Percentiles rank a stretch among this genome's conserved stretches.
These are phyloP conservation scores for Lordiphosa clarofinis DNA, from an alignment of 1,140 invertebrate species.

Conservation along the genomic window DNA sequence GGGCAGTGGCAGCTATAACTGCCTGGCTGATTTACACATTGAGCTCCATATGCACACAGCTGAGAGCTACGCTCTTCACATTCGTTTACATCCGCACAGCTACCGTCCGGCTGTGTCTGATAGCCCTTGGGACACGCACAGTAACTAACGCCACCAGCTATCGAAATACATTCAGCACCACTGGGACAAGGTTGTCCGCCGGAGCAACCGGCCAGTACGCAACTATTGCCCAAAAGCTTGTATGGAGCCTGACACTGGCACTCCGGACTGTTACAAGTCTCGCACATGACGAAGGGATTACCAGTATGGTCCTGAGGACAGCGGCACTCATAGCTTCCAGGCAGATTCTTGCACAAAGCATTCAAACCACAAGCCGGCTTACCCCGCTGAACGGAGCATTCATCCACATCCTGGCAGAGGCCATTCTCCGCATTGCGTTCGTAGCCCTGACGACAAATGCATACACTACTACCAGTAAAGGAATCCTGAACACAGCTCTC, in stretches of 20 bases:
- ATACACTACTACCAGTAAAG: slow-evolving; percentile 87
- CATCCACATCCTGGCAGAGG: slow-evolving; percentile 92
- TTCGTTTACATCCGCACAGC: slow-evolving; percentile 91
- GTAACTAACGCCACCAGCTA: slow-evolving; percentile 93
- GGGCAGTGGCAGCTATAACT: slow-evolving; percentile 91
- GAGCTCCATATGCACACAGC: slow-evolving; percentile 91
- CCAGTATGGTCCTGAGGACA: slow-evolving; percentile 92
- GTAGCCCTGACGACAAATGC: slow-evolving; percentile 92
- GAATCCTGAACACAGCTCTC: slow-evolving; percentile 92
- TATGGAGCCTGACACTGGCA: slow-evolving; percentile 93
- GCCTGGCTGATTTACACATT: slow-evolving; percentile 90
- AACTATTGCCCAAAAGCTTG: slow-evolving; percentile 89
- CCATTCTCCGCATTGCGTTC: slow-evolving; percentile 86
- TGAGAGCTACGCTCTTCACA: slow-evolving; percentile 86
- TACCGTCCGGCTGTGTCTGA: slow-evolving; percentile 86
- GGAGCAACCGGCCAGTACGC: slow-evolving; percentile 90
- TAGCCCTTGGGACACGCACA: slow-evolving; percentile 92
- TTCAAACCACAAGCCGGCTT: slow-evolving; percentile 91
- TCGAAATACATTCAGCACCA: slow-evolving; percentile 92
- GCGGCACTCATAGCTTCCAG: slow-evolving; percentile 95
- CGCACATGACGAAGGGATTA: slow-evolving; percentile 92
- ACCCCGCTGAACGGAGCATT: slow-evolving; percentile 87
- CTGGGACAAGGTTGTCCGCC: slow-evolving; percentile 87
- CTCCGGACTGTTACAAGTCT: slow-evolving; percentile 90
- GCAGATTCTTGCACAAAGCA: slow-evolving; percentile 94